Base-by-base conservation (phyloP, 2,113 vertebrate species). In the Cricetomys ansorgei region DNA sequence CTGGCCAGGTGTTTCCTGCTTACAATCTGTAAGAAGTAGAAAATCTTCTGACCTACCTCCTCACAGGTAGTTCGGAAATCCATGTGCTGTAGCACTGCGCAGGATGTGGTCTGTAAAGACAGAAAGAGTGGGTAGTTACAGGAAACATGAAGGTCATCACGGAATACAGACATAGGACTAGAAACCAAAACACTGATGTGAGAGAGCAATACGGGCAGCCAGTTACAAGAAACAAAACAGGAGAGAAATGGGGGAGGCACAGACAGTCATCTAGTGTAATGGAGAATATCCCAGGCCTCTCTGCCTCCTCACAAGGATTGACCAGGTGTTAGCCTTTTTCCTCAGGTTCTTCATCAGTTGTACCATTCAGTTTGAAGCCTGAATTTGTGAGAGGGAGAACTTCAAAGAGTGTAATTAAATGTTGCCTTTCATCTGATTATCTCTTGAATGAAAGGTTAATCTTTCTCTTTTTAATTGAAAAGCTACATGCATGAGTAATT, bases 21-120 rank as follows among this genome's bases (percentile, higher is more conserved):
- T 79, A 5, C 10, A 67, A 73, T 79, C 31, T 27, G 37, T 40
- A 50, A 95, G 88, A 94, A 95, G 84, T 70, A 95, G 94, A 98
- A 92, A 86, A 29, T 3, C n/a, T 3, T 45, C 72, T 43, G 55
- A 97, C 98, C 59, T 99, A 99, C 99, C 99, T 99, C 99, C 98
- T 99, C 99, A 99, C 98, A 98, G 97, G 98, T 0, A 0, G 98
- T 98, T 98, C 98, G 99, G 98, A 99, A 99, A 99, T 99, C 99
- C 99, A 99, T 99, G 99, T 99, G 99, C 99, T 98, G 98, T 96
- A 97, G 97, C 98, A 98, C 98, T 96, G 75, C 97, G 97, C 97
- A 98, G 95, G 96, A 97, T 98, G 97, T 92, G 92, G 94, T 98
- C 99, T 99, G 98, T 94, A 98, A 93, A 95, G 77, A 98, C 72